Base-by-base conservation (phyloP, 1,140 invertebrate species). In the Neuroterus valhalla region DNA sequence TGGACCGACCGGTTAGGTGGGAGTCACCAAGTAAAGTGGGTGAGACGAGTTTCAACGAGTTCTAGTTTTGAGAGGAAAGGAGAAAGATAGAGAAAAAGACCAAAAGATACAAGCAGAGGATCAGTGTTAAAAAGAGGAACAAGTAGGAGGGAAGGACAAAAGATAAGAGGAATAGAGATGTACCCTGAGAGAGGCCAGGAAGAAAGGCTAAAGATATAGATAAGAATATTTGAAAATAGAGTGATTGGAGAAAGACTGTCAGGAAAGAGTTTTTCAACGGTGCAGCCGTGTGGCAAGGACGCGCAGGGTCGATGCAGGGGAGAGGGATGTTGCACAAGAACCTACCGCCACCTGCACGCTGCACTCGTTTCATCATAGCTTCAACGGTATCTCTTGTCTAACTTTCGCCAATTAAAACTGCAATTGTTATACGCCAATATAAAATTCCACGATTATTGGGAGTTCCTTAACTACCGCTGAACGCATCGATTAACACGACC, bases 371-470 rank as follows among this genome's bases (percentile, higher is more conserved):
- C 84, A 76, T 79, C 84, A 85, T 76, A 76, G 62, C 48, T 76
- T 76, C 52, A 68, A 79, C 76, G 45, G 72, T 78, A 70, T 70
- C 78, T 80, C 66, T 67, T 55, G 74, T 79, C 75, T 84, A 81
- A 85, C 83, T 85, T 85, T 85, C 83, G 80, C 83, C 80, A 83
- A 84, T 85, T 83, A 85, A 84, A 75, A 66, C 78, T 70, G 68
- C 66, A 74, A 78, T 82, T 82, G 50, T 84, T 83, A 76, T 78
- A 78, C 72, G 67, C 71, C 78, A 83, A 84, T 80, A 82, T 79
- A 55, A 81, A 72, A 76, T 81, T 81, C 68, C 55, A 62, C 55
- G 42, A 80, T 81, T 66, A 77, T 75, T 78, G 66, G 68, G 52
- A 71, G 78, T 76, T 77, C 48, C 71, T 74, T 11, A 26, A 1